Base-by-base conservation (phyloP, 2,888 invertebrate species). In the Eilema caniola region DNA sequence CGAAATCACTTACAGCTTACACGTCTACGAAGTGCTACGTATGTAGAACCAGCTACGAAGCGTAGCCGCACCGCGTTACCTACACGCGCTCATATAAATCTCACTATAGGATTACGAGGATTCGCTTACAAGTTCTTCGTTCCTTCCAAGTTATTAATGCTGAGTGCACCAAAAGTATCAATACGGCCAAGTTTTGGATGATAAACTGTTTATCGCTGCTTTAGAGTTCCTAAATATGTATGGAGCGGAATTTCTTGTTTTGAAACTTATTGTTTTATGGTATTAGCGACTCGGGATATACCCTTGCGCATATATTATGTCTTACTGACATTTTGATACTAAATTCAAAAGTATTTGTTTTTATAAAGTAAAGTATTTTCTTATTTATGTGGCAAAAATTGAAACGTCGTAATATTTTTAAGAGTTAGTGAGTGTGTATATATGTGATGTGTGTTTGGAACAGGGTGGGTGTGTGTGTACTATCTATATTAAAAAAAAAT, bases 21-120 rank as follows among this genome's bases (percentile, higher is more conserved):
- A 86, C 83, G 85, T 87, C 86, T 87, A 86, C 88, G 83, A 76
- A 86, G 82, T 82, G 83, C 84, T 85, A 84, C 83, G 78, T 75
- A 75, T 72, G 81, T 81, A 83, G 83, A 82, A 85, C 80, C 72
- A 76, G 83, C 83, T 84, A 85, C 85, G 80, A 77, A 77, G 79
- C 87, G 87, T 90, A 90, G 89, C 90, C 89, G 90, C 89, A 89
- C 87, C 91, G 89, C 90, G 90, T 90, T 90, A 87, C 88, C 89
- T 89, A 89, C 90, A 85, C 86, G 87, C 84, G 86, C 84, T 87
- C 86, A 86, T 89, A 93, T 91, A 93, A 92, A 93, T 93, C 92
- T 91, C 85, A 83, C 83, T 84, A 72, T 83, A 84, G 90, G 92
- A 93, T 93, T 93, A 92, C 86, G 86, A 77, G 86, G 88, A 90